phyloP scores from a whole-genome alignment of 2,113 vertebrate genomes.

The Brienomyrus longianalis region DNA sequence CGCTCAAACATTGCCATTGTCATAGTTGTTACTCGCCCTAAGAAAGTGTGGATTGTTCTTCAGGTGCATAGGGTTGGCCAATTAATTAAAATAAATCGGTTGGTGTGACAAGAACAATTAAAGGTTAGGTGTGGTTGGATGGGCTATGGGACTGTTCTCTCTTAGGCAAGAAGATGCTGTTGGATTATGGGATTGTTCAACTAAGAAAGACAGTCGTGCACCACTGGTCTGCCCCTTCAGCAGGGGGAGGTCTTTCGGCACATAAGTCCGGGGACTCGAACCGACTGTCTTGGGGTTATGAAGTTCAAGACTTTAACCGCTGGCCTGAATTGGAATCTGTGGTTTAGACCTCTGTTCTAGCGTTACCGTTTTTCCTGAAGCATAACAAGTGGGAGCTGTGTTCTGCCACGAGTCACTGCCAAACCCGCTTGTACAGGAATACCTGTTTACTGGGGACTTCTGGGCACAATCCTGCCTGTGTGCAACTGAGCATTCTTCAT shows the following conservation, averaged over 20 bases:
- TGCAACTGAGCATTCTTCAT: conserved; percentile 14
- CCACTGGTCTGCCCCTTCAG: neutral
- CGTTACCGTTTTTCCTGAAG: neutral
- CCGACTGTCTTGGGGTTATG: neutral
- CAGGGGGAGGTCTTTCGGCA: neutral
- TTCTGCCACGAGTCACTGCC: neutral
- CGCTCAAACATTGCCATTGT: neutral
- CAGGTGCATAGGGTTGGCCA: neutral
- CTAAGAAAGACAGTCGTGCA: neutral
- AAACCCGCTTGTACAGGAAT: neutral
- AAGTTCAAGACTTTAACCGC: neutral
- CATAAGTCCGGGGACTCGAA: neutral
- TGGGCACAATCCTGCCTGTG: neutral
- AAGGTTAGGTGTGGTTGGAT: neutral
- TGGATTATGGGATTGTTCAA: neutral
- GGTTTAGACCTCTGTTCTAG: neutral
- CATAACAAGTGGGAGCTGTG: neutral
- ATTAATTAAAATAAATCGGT: neutral
- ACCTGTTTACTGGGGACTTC: neutral
- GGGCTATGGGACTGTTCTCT: neutral
- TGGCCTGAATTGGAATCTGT: neutral
- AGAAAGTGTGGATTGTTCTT: neutral
- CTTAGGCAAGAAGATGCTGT: neutral
- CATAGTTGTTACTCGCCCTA: neutral
- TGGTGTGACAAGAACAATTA: neutral